These are phyloP conservation scores for Elgonia sp. DNA, from an alignment of 2,888 invertebrate genomes.

Conservation along the genomic window DNA sequence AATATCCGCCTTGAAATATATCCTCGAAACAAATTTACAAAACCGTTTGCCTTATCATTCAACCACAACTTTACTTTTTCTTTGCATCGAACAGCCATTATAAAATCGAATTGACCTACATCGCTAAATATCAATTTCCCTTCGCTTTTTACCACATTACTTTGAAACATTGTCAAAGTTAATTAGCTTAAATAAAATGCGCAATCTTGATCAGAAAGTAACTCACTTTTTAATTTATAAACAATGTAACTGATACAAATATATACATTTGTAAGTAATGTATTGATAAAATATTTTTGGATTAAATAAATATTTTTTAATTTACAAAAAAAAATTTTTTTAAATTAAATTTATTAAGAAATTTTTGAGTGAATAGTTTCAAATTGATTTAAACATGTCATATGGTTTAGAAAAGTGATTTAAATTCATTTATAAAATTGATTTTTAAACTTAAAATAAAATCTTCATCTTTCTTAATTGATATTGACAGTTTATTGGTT, in stretches of 20 bases:
- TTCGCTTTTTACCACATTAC: conserved; percentile 16
- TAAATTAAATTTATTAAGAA: too few relatives aligned
- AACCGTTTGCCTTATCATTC: conserved; percentile 34
- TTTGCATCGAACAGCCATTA: conserved; percentile 44
- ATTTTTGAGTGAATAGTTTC: too few relatives aligned
- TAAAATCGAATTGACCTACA: conserved; percentile 64
- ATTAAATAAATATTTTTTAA: neutral
- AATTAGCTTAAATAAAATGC: conserved; percentile 49
- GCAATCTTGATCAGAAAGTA: conserved; percentile 34
- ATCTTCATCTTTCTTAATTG: too few relatives aligned
- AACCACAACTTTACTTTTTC: conserved; percentile 35
- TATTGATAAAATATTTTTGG: too few relatives aligned
- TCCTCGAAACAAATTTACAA: conserved; percentile 43
- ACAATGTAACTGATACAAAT: neutral
- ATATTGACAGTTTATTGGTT: neutral
- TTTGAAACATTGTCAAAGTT: conserved; percentile 38
- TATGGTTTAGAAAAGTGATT: too few relatives aligned
- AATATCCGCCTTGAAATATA: conserved; percentile 33
- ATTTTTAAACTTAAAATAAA: too few relatives aligned
- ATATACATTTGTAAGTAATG: neutral
- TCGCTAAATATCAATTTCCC: conserved; percentile 56
- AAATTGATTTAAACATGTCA: too few relatives aligned
- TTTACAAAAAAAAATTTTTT: neutral
- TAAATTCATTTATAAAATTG: too few relatives aligned
- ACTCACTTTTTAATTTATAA: conserved; percentile 2